Evolutionary conservation across 2,113 vertebrate genomes (phyloP), one percentile per base, ranked within the genome.

Genomic region (Eudyptes chrysolophus): DNA sequence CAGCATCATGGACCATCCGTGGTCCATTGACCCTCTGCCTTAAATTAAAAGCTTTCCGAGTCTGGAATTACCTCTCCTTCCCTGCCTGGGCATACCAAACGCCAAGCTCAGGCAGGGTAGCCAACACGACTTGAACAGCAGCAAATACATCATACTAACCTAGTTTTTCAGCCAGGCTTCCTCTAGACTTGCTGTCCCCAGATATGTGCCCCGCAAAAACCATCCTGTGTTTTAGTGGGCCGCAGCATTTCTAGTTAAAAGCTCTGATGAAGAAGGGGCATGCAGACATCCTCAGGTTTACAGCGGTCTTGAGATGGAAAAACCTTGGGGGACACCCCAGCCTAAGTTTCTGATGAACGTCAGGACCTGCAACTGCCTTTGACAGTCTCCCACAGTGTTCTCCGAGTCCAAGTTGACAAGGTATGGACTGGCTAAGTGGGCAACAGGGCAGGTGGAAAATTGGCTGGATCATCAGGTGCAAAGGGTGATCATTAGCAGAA

Each of bases 61-160:
- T 6, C 38, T 89, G 74, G 25, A 85, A 87, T 87, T 49, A 13
- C 60, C 38, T 66, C 61, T 75, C 60, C 44, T 68, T 58, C 74
- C n/a, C 70, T 75, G 54, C 34, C 54, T 2, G 1, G 68, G 20
- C 32, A 52, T 0, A 2, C n/a, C 10, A 2, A 40, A 62, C 1
- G 0, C 54, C 64, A 86, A 2, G 49, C 25, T 71, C 29, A 22
- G 66, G 49, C 71, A 80, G 58, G 27, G 40, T 11, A 84, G 77
- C 69, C 92, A 89, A 9, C 36, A 3, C 8, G 10, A 0, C 29
- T 79, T 60, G 52, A 85, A 11, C 57, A 72, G 74, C 84, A 77
- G 57, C 65, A 82, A 79, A 88, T 83, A 54, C 38, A 79, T 83
- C 82, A 48, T 4, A 5, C n/a, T 52, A 7, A 34, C 29, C 38